Evolutionary conservation across 1,140 invertebrate genomes (phyloP).

Genomic region (Diabrotica virgifera): DNA sequence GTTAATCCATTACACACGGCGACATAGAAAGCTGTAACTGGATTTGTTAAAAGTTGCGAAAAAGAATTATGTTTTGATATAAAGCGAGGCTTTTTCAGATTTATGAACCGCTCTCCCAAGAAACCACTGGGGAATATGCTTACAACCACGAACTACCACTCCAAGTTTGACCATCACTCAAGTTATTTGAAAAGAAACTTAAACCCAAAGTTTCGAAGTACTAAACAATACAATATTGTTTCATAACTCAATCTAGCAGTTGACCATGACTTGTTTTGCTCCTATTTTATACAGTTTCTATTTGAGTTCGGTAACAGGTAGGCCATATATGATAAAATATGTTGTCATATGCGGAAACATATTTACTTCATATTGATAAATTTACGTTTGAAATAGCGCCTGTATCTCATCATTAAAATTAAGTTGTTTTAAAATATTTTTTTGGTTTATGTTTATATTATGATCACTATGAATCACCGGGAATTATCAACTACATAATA

Average conservation of each 20-base stretch:
- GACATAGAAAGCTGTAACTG: constrained; percentile 5
- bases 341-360: no score
- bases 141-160: not conserved
- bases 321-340: no score
- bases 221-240: not conserved
- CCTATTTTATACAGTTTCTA: no score
- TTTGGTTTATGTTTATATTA: no score
- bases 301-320: no score
- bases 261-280: no score
- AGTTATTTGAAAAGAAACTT: not conserved
- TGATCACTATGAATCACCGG: no score
- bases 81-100: not conserved
- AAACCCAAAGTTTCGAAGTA: not conserved
- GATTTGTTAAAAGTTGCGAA: constrained; percentile 3
- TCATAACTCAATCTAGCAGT: not conserved
- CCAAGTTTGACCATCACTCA: not conserved
- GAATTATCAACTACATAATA: no score
- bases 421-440: no score
- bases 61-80: constrained; percentile 7
- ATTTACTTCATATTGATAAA: no score
- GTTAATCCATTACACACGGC: not conserved
- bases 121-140: not conserved
- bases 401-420: no score
- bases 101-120: not conserved
- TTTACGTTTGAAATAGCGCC: no score